Evolutionary conservation across 37 sponge, comb jelly and placozoan genomes (phyloP).

Genomic region (Aplysina aerophoba): DNA sequence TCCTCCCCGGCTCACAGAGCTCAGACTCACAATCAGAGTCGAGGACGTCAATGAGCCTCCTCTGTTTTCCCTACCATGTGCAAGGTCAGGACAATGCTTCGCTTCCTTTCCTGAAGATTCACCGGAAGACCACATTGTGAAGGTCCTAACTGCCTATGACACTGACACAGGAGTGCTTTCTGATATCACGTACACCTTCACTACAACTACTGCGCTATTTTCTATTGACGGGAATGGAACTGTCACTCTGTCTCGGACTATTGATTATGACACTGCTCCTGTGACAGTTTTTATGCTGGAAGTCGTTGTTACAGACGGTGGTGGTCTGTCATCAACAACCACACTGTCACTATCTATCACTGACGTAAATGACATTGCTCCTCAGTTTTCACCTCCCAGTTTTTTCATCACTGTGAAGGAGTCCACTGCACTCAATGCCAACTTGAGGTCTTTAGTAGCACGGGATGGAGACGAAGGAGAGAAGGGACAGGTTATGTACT

Average conservation of each 20-base stretch:
- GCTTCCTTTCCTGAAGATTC: conserved; percentile 1
- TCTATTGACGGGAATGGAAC: not conserved
- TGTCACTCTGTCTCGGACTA: not conserved
- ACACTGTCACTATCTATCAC: not conserved
- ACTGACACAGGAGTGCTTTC: not conserved
- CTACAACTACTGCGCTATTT: not conserved
- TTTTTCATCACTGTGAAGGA: not conserved
- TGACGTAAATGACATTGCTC: conserved; percentile 16
- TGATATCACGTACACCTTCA: not conserved
- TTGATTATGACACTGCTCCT: not conserved
- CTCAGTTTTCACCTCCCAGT: not conserved
- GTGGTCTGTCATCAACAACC: not conserved
- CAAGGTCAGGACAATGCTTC: not conserved
- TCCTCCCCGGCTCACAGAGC: not conserved
- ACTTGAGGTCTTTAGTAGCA: not conserved
- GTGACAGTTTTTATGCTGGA: not conserved
- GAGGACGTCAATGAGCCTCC: conserved; percentile 19
- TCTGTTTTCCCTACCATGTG: not conserved
- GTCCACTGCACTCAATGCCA: not conserved
- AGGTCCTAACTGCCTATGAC: not conserved
- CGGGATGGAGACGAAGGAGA: not conserved
- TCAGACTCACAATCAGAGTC: not conserved
- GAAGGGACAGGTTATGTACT: conserved; percentile 1
- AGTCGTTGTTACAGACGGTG: conserved; percentile 12
- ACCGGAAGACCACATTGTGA: not conserved